Evolutionary conservation across 2,113 vertebrate genomes (phyloP).

Genomic region (Malurus elegans): DNA sequence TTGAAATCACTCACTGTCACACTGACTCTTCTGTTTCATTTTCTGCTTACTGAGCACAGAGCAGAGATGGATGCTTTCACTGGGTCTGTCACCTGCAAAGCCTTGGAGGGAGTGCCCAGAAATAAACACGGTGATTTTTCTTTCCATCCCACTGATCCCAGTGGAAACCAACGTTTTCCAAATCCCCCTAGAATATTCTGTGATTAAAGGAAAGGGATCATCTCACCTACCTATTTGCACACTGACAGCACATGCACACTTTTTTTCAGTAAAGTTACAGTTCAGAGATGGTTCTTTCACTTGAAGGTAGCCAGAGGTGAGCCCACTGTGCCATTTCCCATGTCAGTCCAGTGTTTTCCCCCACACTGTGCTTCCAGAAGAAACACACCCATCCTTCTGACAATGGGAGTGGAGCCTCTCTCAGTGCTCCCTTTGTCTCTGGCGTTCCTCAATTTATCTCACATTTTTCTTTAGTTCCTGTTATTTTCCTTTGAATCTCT

Average conservation of each 20-base stretch:
- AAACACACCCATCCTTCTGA: not conserved
- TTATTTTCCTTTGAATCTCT: not conserved
- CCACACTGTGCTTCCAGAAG: not conserved
- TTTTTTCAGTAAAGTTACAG: not conserved
- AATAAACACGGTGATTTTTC: conserved; percentile 43
- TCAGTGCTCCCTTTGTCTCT: not conserved
- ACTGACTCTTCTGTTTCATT: conserved; percentile 64
- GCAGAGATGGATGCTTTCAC: conserved; percentile 58
- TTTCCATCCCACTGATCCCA: not conserved
- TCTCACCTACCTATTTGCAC: not conserved
- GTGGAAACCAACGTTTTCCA: not conserved
- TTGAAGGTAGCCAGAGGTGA: not conserved
- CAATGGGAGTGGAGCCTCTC: not conserved
- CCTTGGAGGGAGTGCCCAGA: conserved; percentile 15
- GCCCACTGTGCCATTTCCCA: not conserved
- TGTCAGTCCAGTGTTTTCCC: not conserved
- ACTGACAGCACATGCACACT: not conserved
- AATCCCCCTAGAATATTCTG: not conserved
- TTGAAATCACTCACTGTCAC: conserved; percentile 65
- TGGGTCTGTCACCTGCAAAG: conserved; percentile 38
- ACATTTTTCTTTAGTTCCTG: not conserved
- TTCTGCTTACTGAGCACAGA: conserved; percentile 69
- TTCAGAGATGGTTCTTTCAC: not conserved
- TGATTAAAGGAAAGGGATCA: not conserved
- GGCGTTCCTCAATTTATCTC: not conserved